Conservation (phyloP, 2,113 vertebrate species). For the Sorex fumeus region DNA sequence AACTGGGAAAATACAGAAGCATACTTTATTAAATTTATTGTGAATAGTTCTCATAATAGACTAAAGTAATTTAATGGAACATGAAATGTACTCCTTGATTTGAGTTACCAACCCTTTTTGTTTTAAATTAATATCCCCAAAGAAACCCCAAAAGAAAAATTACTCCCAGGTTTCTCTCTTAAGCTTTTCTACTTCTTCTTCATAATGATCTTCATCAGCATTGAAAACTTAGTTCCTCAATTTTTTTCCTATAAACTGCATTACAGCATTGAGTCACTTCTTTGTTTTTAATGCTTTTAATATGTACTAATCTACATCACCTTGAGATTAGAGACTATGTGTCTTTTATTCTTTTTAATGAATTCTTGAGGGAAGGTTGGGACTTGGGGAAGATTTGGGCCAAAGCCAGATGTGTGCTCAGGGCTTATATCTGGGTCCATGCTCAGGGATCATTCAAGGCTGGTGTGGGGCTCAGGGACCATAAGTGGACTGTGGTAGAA, state of each 20-base stretch:
- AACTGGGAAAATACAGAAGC: neutral
- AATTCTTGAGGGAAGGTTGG: too few species aligned
- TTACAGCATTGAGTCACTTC: neutral
- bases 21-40: neutral
- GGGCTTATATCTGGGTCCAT: too few species aligned
- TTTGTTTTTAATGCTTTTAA: constrained; percentile 42
- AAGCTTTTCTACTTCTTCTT: neutral
- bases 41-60: neutral
- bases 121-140: neutral
- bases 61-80: neutral
- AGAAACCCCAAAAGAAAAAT: neutral
- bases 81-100: neutral
- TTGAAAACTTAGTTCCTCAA: neutral
- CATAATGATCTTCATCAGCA: neutral
- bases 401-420: too few species aligned
- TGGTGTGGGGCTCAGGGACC: too few species aligned
- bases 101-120: neutral
- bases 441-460: too few species aligned
- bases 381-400: too few species aligned
- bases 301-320: neutral
- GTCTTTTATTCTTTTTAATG: neutral
- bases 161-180: neutral
- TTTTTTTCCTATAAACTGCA: neutral
- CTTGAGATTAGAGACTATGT: neutral
- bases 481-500: too few species aligned